A percentile compares a stretch with the other conserved stretches of the same genome.
phyloP scores from a whole-genome alignment of 1,140 invertebrate genomes.

The Apis florea region DNA sequence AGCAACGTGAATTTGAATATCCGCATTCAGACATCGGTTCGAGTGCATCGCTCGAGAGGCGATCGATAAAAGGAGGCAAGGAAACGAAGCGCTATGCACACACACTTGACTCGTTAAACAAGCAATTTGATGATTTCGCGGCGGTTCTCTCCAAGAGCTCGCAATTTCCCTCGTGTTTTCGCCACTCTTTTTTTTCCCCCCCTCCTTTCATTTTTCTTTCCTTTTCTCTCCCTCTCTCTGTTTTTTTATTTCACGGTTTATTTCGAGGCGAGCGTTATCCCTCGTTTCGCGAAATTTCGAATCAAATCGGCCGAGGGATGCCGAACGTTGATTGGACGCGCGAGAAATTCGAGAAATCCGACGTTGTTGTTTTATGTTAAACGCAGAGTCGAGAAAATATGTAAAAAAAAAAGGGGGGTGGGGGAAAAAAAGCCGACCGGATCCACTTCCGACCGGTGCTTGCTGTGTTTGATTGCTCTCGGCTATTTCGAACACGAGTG shows the following conservation, averaged over 20 bases:
- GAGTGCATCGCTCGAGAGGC: constrained; percentile 21
- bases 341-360: no score
- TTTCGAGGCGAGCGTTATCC: no score
- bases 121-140: constrained; percentile 37
- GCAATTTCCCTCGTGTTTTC: neutral
- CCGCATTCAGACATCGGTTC: constrained; percentile 7
- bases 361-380: no score
- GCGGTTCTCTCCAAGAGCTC: neutral
- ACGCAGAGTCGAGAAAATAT: no score
- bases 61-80: constrained; percentile 40
- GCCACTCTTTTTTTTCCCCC: neutral
- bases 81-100: constrained; percentile 35
- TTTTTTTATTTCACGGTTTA: neutral
- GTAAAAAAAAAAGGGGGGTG: no score
- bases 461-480: neutral
- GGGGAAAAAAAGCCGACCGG: no score
- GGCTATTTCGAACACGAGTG: no score
- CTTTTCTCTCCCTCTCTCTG: neutral
- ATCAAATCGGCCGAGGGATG: neutral
- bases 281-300: neutral
- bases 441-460: no score
- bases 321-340: no score
- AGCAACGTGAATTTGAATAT: constrained; percentile 20
- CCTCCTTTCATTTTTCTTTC: neutral
- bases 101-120: constrained; percentile 31